A percentile compares a stretch with the other conserved stretches of the same genome.
phyloP scores from a whole-genome alignment of 1,140 invertebrate genomes.

The Heliconius hewitsoni region DNA sequence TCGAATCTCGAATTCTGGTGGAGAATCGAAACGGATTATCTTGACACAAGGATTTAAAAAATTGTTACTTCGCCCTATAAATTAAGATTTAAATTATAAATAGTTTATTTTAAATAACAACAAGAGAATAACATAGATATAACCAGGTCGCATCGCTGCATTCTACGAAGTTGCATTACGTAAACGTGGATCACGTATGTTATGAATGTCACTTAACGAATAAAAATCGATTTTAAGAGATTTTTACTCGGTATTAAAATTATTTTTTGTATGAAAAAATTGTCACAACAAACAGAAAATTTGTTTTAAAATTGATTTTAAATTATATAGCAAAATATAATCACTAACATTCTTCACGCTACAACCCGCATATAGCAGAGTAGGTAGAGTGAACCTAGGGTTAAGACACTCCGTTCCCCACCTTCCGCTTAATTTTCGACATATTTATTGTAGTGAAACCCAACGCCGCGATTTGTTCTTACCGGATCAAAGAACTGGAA shows the following conservation, averaged over 20 bases:
- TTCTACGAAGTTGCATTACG: conserved; percentile 18
- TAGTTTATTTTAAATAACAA: not conserved
- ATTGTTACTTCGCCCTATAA: too few relatives aligned
- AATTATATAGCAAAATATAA: not conserved
- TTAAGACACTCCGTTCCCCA: not conserved
- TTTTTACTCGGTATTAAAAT: too few relatives aligned
- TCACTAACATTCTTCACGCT: not conserved
- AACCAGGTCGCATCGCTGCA: conserved; percentile 27
- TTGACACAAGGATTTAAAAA: too few relatives aligned
- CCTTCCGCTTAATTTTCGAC: too few relatives aligned
- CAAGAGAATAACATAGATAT: conserved; percentile 16
- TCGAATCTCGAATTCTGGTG: too few relatives aligned
- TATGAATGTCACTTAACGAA: not conserved
- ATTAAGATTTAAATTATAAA: not conserved
- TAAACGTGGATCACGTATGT: not conserved
- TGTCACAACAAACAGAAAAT: too few relatives aligned
- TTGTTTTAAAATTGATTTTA: too few relatives aligned
- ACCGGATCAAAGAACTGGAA: too few relatives aligned
- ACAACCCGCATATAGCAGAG: not conserved
- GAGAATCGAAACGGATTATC: too few relatives aligned
- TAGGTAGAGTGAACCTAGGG: not conserved
- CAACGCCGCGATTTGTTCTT: not conserved
- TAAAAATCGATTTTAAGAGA: too few relatives aligned
- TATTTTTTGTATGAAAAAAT: too few relatives aligned
- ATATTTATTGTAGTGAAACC: not conserved